A percentile compares a stretch with the other conserved stretches of the same genome.
Conservation (phyloP, 2,797 vertebrate genomes). For the Enteromius fasciolatus region DNA sequence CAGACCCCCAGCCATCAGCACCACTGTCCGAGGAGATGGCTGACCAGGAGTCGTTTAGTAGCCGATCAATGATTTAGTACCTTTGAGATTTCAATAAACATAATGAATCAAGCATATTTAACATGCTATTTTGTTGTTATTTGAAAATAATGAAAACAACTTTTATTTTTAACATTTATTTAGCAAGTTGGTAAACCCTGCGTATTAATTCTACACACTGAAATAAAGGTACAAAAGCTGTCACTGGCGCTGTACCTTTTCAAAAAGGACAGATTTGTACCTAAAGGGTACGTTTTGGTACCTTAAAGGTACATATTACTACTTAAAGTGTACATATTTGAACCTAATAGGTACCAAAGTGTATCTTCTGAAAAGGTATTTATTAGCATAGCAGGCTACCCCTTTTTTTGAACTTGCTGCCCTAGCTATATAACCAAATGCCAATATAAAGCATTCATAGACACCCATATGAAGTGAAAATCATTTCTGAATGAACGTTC, state of each 20-base stretch:
- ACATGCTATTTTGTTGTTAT: background rate
- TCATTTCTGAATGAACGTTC: background rate
- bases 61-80: background rate
- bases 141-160: background rate
- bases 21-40: conserved; percentile 30
- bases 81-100: background rate
- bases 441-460: background rate
- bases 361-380: background rate
- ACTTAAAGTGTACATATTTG: no score
- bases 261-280: no score
- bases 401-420: background rate
- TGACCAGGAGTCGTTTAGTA: background rate
- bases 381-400: background rate
- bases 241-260: no score
- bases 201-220: background rate
- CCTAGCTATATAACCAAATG: background rate
- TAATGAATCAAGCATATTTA: background rate
- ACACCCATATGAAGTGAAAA: background rate
- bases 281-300: no score
- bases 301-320: no score
- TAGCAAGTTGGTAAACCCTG: background rate
- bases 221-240: background rate
- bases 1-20: background rate
- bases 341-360: no score
- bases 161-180: background rate